These are phyloP conservation scores for Lacerta viridis DNA, from an alignment of 2,797 vertebrate genomes.

Conservation along the genomic window DNA sequence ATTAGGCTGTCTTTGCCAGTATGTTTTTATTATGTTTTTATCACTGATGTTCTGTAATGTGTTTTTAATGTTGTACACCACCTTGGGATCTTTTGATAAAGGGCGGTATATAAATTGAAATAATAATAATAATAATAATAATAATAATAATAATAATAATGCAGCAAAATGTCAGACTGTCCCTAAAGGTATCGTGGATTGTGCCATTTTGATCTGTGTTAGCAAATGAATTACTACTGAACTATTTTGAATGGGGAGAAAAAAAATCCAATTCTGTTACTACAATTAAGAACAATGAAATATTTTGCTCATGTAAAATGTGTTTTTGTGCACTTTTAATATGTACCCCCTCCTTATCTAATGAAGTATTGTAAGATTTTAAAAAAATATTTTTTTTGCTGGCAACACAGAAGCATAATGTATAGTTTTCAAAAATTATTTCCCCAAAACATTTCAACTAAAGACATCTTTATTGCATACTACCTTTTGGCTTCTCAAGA, in stretches of 20 bases:
- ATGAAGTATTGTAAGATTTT: background rate
- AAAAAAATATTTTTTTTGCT: no score
- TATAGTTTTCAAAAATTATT: background rate
- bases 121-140: no score
- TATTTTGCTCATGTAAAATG: background rate
- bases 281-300: background rate
- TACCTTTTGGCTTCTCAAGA: conserved; percentile 80
- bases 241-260: background rate
- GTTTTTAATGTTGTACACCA: no score
- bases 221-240: background rate
- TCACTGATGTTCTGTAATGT: no score
- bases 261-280: background rate
- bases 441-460: background rate
- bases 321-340: background rate
- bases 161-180: no score
- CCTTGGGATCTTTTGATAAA: no score
- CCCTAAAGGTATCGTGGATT: no score
- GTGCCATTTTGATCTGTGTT: background rate
- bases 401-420: background rate
- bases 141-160: no score
- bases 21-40: no score
- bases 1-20: no score
- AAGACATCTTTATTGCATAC: conserved; percentile 19
- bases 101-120: no score
- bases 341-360: background rate